phyloP scores from a whole-genome alignment of 2,797 vertebrate species.

The Enoplosus armatus region DNA sequence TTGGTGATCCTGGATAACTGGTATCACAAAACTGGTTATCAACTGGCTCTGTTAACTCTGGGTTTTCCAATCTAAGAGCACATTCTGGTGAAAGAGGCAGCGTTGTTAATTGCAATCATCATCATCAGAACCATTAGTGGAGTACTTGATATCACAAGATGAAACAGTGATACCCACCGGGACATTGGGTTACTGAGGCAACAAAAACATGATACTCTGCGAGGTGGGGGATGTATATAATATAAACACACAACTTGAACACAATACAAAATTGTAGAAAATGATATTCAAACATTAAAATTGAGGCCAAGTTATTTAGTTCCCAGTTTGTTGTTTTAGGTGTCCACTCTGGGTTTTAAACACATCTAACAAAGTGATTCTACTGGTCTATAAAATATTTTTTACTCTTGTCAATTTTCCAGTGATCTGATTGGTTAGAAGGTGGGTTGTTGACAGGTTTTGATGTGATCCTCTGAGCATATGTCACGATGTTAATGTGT shows the following conservation, averaged over 20 bases:
- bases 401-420: neutral
- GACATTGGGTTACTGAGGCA: neutral
- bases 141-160: neutral
- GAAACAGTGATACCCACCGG: neutral
- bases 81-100: neutral
- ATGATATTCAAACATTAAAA: neutral
- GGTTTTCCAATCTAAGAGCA: neutral
- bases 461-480: neutral
- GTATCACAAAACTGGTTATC: neutral
- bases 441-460: neutral
- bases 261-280: neutral
- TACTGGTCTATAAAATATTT: neutral
- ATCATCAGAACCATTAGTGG: neutral
- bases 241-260: neutral
- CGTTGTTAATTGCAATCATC: neutral
- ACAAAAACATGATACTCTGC: too few relatives aligned
- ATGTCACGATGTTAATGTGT: neutral
- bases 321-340: too few relatives aligned
- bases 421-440: neutral
- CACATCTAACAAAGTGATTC: neutral
- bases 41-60: neutral
- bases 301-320: too few relatives aligned
- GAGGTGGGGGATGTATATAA: neutral
- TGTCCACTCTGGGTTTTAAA: too few relatives aligned
- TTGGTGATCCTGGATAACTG: neutral